Percentiles rank a stretch among this genome's conserved stretches.
phyloP scores from a whole-genome alignment of 2,113 vertebrate species.

The Hippopotamus amphibius region DNA sequence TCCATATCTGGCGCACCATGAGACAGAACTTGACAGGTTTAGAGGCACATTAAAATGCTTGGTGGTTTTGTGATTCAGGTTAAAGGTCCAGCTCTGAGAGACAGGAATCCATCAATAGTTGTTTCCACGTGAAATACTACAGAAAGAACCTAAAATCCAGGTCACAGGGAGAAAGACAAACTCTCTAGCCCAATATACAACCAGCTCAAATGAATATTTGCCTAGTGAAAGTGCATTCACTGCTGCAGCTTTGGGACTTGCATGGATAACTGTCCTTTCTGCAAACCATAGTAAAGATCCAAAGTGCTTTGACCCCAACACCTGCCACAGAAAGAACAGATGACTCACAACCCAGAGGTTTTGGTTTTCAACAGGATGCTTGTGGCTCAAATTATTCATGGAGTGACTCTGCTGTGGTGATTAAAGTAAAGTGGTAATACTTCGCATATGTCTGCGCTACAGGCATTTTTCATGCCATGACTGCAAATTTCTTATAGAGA shows the following conservation, averaged over 20 bases:
- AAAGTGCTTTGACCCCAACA: slow-evolving; percentile 57
- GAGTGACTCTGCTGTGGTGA: slow-evolving; percentile 51
- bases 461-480: slow-evolving; percentile 53
- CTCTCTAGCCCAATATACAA: background rate
- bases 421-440: slow-evolving; percentile 67
- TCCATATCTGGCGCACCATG: background rate
- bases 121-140: slow-evolving; percentile 12
- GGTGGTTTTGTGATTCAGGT: slow-evolving; percentile 44
- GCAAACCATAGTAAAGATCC: slow-evolving; percentile 28
- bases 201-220: background rate
- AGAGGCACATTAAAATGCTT: slow-evolving; percentile 31
- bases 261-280: slow-evolving; percentile 20
- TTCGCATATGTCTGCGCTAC: slow-evolving; percentile 65
- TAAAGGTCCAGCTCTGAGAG: background rate
- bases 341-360: slow-evolving; percentile 55
- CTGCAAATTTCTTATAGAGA: slow-evolving; percentile 13
- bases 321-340: slow-evolving; percentile 50
- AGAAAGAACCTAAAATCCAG: slow-evolving; percentile 1
- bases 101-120: background rate
- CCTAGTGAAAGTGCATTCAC: background rate
- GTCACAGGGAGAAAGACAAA: background rate
- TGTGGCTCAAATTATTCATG: slow-evolving; percentile 69
- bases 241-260: background rate
- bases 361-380: slow-evolving; percentile 67
- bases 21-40: slow-evolving; percentile 50